Base-by-base conservation (phyloP, 2,888 invertebrate genomes). In the Merodon equestris region DNA sequence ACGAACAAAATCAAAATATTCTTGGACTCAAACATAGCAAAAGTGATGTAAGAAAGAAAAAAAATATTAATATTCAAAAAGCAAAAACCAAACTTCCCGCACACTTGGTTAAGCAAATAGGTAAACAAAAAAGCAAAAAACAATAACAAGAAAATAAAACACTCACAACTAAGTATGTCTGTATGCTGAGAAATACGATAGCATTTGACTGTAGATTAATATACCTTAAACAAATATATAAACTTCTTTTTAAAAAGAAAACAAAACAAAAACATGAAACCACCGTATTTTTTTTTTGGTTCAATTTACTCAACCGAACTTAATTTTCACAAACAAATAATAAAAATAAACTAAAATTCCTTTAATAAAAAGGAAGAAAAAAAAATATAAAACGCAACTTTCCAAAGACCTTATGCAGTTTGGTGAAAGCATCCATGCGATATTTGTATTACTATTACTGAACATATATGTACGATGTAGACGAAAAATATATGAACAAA, bases 1-100 rank as follows among this genome's bases (percentile, higher is more conserved):
- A 54, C 27, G 54, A 56, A 53, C 12, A 34, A 67, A 77, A 77
- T 77, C 77, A 77, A 77, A 77, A 77, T 77, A 77, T 58, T 73
- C 57, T 77, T 73, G 73, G 58, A 73, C 18, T 18, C 61, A 77
- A 60, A 15, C 4, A 56, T n/a, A 48, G n/a, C 17, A 36, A 18
- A 50, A 36, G 56, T 18, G 50, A 74, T 56, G 36, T 61, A 63
- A 47, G 60, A 74, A 74, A 50, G 42, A 47, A 68, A 70, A 9
- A 47, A 45, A 58, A 13, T n/a, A n/a, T 58, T 42, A 15, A 14
- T 42, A 50, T 7, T 10, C 13, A 42, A 48, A 45, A 40, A 51
- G 53, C 13, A 45, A 56, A 60, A 1, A 38, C 4, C 44, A 19
- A 15, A 56, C 12, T 45, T 60, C 48, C 51, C 63, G 44, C 27